A percentile compares a stretch with the other conserved stretches of the same genome.
Evolutionary conservation across 2,797 vertebrate genomes (phyloP).

Genomic region (Spondyliosoma cantharus): DNA sequence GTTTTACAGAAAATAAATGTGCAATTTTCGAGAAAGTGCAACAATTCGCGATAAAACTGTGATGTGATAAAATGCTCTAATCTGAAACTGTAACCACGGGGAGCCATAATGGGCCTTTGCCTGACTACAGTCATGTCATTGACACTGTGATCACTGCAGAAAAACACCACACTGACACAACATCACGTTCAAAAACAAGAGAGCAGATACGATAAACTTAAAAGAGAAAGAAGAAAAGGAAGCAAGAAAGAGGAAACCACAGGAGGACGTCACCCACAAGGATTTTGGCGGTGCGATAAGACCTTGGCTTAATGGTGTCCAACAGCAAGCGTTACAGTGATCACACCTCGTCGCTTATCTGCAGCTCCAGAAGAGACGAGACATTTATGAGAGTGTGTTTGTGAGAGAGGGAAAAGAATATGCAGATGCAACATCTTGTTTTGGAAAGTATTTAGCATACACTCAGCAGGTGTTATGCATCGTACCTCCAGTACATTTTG

Average conservation of each 20-base stretch:
- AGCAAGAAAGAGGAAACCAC: constrained; percentile 5
- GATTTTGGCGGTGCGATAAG: constrained; percentile 56
- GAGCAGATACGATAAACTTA: constrained; percentile 19
- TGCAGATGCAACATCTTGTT: not conserved
- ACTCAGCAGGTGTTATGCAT: not conserved
- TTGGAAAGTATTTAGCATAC: not conserved
- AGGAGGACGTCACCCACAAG: constrained; percentile 43
- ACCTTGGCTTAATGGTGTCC: constrained; percentile 58
- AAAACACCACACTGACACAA: constrained; percentile 16
- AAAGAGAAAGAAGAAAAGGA: not conserved
- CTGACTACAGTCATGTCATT: not conserved
- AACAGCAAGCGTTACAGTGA: constrained; percentile 56
- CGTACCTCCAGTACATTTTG: not conserved
- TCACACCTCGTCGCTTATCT: constrained; percentile 62
- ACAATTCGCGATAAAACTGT: not conserved
- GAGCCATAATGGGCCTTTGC: not conserved
- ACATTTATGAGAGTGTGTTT: constrained; percentile 31
- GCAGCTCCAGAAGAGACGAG: constrained; percentile 54
- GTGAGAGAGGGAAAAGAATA: not conserved
- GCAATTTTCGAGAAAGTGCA: not conserved
- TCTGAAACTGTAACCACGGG: not conserved
- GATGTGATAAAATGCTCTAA: not conserved
- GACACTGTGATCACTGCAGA: not conserved
- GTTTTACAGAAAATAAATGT: not conserved
- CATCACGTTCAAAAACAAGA: constrained; percentile 27